These are phyloP conservation scores for Drosophila bipectinata DNA, from an alignment of 1,140 invertebrate species.

Conservation along the genomic window DNA sequence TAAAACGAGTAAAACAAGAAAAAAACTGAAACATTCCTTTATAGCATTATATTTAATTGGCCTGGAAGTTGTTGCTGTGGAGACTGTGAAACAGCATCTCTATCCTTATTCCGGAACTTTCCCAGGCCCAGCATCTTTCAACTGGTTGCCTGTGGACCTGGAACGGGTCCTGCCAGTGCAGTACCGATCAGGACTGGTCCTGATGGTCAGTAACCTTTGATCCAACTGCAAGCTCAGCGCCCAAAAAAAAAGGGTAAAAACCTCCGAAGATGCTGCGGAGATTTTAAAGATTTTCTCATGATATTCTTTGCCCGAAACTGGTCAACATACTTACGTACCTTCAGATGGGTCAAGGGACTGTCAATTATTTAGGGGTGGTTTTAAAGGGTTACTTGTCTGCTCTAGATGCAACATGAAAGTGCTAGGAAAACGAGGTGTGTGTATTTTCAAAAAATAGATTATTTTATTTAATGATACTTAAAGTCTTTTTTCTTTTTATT, in stretches of 20 bases:
- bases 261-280: slow-evolving; percentile 63
- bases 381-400: neutral
- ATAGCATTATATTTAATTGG: slow-evolving; percentile 77
- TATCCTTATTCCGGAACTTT: slow-evolving; percentile 37
- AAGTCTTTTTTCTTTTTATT: no score
- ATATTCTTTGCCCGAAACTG: slow-evolving; percentile 53
- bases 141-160: slow-evolving; percentile 36
- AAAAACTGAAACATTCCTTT: slow-evolving; percentile 53
- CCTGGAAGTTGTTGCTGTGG: slow-evolving; percentile 74
- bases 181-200: slow-evolving; percentile 14
- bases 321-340: slow-evolving; percentile 23
- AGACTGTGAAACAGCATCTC: slow-evolving; percentile 36
- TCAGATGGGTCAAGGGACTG: slow-evolving; percentile 52
- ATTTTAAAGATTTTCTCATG: slow-evolving; percentile 69
- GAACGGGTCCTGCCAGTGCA: slow-evolving; percentile 42
- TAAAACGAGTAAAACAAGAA: slow-evolving; percentile 37
- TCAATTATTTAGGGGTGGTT: slow-evolving; percentile 17
- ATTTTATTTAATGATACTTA: neutral
- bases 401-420: neutral
- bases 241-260: slow-evolving; percentile 56
- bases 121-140: slow-evolving; percentile 64
- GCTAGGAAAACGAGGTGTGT: neutral
- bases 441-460: neutral
- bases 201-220: slow-evolving; percentile 73
- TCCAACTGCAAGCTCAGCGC: slow-evolving; percentile 45